Conservation (phyloP, 2,113 vertebrate species). For the Sylvietta virens region DNA sequence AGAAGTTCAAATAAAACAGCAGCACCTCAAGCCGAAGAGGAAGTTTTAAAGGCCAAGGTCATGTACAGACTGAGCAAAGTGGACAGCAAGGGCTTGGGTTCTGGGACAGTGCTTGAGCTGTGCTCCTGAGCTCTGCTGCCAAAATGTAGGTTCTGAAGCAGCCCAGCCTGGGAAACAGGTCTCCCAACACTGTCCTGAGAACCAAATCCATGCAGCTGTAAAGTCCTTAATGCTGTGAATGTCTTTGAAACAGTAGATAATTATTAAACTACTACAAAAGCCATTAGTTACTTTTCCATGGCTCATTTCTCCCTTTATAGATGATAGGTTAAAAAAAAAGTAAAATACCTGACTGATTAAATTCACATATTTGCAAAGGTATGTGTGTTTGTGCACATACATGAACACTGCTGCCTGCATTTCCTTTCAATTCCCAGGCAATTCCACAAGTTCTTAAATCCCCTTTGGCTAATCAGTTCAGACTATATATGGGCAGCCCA, state of each 20-base stretch:
- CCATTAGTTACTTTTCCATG: neutral
- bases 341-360: neutral
- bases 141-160: neutral
- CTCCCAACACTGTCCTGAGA: neutral
- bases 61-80: neutral
- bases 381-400: neutral
- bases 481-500: neutral
- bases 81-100: neutral
- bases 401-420: neutral
- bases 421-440: neutral
- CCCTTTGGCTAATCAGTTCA: neutral
- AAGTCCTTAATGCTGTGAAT: neutral
- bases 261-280: neutral
- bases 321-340: neutral
- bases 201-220: neutral
- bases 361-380: neutral
- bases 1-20: neutral
- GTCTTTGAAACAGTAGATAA: neutral
- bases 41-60: neutral
- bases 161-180: neutral
- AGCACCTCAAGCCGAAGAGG: neutral
- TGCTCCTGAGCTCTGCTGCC: neutral
- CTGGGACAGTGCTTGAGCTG: neutral
- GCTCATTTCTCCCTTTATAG: neutral
- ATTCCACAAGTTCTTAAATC: neutral